Percentiles rank a stretch among this genome's conserved stretches.
Evolutionary conservation across 2,797 vertebrate species (phyloP).

Genomic region (Onychomys leucogaster): DNA sequence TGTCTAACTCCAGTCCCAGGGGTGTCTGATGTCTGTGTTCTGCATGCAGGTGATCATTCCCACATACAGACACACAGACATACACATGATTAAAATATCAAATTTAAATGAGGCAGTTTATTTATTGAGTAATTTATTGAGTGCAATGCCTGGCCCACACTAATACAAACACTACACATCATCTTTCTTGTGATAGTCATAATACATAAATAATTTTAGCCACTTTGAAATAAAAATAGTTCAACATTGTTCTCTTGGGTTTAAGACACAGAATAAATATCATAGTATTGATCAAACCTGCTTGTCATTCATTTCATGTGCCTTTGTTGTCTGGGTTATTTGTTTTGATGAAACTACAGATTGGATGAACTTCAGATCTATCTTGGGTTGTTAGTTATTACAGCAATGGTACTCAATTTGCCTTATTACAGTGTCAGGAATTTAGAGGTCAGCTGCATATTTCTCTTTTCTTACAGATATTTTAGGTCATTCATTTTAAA

Average conservation of each 20-base stretch:
- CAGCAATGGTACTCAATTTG: constrained; percentile 48
- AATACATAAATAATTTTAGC: constrained; percentile 12
- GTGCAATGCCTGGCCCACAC: background rate
- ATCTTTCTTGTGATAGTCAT: background rate
- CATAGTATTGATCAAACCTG: constrained; percentile 38
- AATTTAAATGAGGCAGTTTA: background rate
- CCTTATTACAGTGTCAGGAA: constrained; percentile 36
- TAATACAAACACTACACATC: background rate
- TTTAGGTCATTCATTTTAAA: constrained; percentile 50
- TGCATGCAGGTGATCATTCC: no score
- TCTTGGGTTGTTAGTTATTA: constrained; percentile 65
- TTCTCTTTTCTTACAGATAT: constrained; percentile 53
- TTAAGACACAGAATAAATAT: constrained; percentile 39
- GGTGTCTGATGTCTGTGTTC: background rate
- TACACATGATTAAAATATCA: background rate
- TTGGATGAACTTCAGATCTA: constrained; percentile 54
- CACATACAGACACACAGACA: background rate
- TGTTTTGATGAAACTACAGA: constrained; percentile 51
- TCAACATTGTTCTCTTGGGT: constrained; percentile 1
- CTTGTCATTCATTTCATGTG: constrained; percentile 58
- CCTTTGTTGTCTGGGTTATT: constrained; percentile 45
- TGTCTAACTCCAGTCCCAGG: background rate
- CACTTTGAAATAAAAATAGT: constrained; percentile 21
- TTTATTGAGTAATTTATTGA: constrained; percentile 43
- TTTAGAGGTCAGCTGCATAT: constrained; percentile 1